A percentile compares a stretch with the other conserved stretches of the same genome.
Conservation (phyloP, 2,888 invertebrate genomes). For the Drosophila acutilabella region DNA sequence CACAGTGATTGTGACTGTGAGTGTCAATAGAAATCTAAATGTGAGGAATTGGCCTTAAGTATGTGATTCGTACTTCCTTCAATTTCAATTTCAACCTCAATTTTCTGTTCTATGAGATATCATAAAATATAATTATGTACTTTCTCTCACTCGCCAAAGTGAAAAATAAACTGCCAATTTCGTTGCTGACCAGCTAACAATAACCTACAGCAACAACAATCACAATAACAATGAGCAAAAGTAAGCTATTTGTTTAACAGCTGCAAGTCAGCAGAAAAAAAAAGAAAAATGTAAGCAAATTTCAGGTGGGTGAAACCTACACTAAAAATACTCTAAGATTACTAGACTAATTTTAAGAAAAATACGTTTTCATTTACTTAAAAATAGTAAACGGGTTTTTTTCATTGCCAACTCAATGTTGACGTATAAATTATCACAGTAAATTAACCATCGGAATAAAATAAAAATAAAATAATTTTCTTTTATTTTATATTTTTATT, state of each 20-base stretch:
- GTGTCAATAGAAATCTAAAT: background rate
- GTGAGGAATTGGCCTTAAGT: background rate
- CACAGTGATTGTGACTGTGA: constrained; percentile 13
- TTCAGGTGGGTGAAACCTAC: constrained; percentile 8
- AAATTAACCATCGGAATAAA: too few species aligned
- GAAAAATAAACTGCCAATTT: constrained; percentile 81
- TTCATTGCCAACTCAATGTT: too few species aligned
- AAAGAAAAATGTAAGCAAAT: constrained; percentile 13
- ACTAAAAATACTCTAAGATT: constrained; percentile 20
- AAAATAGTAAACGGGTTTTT: too few species aligned
- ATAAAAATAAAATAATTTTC: too few species aligned
- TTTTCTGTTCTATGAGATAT: constrained; percentile 36
- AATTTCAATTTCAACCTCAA: constrained; percentile 44
- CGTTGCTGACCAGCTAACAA: constrained; percentile 72
- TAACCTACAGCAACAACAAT: constrained; percentile 50
- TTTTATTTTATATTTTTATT: too few species aligned
- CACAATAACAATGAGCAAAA: constrained; percentile 46
- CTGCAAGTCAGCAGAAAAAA: constrained; percentile 75
- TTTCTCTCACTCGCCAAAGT: constrained; percentile 54
- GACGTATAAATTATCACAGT: too few species aligned
- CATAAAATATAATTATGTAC: constrained; percentile 76
- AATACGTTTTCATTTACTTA: too few species aligned
- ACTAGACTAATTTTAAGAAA: background rate
- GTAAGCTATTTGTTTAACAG: constrained; percentile 81
- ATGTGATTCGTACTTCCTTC: constrained; percentile 24